phyloP scores from a whole-genome alignment of 2,888 invertebrate species.

The Phengaris alcon region DNA sequence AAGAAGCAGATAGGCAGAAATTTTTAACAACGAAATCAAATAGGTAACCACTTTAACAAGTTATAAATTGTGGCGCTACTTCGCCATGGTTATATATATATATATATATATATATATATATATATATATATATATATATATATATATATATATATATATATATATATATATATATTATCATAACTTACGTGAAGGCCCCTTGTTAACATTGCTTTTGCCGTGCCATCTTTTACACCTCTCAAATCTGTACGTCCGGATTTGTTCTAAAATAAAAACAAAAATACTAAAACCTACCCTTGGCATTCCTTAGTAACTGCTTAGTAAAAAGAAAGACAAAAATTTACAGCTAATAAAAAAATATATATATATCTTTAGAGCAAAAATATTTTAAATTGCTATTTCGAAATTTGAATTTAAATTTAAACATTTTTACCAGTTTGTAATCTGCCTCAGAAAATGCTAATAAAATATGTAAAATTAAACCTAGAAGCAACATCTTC shows the following conservation, averaged over 20 bases:
- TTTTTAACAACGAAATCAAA: too few relatives aligned
- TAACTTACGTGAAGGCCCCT: constrained; percentile 14
- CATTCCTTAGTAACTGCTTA: too few relatives aligned
- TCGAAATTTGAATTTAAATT: too few relatives aligned
- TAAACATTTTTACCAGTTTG: not conserved
- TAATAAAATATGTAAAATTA: not conserved
- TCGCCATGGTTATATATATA: too few relatives aligned
- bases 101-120: not conserved
- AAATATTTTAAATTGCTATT: not conserved
- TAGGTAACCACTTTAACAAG: too few relatives aligned
- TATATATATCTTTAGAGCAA: not conserved
- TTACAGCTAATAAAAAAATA: too few relatives aligned
- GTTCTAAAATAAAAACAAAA: constrained; percentile 33
- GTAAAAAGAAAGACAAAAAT: too few relatives aligned
- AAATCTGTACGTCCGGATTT: constrained; percentile 30
- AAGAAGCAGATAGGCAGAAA: too few relatives aligned
- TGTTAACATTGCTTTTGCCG: not conserved
- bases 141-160: not conserved
- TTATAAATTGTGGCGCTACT: too few relatives aligned
- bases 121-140: not conserved
- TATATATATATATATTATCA: not conserved
- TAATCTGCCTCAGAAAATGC: not conserved
- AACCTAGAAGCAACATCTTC: not conserved
- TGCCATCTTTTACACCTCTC: constrained; percentile 16
- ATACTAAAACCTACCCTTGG: too few relatives aligned